Conservation (phyloP, 2,113 vertebrate genomes). For the Phalacrocorax brasilianus region DNA sequence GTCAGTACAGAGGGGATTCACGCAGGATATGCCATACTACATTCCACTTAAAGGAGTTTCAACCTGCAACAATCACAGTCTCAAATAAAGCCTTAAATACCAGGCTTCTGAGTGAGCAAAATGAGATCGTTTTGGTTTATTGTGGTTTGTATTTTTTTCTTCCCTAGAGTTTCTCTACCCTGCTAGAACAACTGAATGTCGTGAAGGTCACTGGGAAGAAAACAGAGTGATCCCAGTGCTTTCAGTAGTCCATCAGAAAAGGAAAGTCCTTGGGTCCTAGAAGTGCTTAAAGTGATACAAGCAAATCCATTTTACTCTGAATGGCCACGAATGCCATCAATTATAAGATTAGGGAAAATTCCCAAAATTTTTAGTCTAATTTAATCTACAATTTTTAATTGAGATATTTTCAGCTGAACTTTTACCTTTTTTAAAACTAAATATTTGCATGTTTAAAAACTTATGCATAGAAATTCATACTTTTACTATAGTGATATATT, state of each 20-base stretch:
- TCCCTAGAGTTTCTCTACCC: background rate
- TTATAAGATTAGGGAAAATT: background rate
- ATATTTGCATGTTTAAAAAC: background rate
- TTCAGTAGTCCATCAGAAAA: background rate
- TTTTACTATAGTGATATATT: background rate
- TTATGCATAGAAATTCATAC: background rate
- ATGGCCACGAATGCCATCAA: background rate
- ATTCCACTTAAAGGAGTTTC: background rate
- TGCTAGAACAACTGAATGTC: background rate
- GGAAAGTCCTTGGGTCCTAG: background rate
- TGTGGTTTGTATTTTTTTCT: no score
- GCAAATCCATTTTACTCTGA: background rate
- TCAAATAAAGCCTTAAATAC: background rate
- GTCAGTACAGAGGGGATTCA: background rate
- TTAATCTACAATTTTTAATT: background rate
- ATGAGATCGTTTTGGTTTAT: background rate
- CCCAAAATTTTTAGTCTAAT: background rate
- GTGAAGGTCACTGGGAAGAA: background rate
- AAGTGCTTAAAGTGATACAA: background rate
- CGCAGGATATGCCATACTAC: background rate
- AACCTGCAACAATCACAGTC: background rate
- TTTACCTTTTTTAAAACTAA: accelerated
- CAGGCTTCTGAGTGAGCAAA: background rate
- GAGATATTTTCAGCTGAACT: background rate
- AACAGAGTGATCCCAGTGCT: background rate